A percentile compares a stretch with the other conserved stretches of the same genome.
These are phyloP conservation scores for Encarsia formosa DNA, from an alignment of 2,888 invertebrate genomes.

Conservation along the genomic window DNA sequence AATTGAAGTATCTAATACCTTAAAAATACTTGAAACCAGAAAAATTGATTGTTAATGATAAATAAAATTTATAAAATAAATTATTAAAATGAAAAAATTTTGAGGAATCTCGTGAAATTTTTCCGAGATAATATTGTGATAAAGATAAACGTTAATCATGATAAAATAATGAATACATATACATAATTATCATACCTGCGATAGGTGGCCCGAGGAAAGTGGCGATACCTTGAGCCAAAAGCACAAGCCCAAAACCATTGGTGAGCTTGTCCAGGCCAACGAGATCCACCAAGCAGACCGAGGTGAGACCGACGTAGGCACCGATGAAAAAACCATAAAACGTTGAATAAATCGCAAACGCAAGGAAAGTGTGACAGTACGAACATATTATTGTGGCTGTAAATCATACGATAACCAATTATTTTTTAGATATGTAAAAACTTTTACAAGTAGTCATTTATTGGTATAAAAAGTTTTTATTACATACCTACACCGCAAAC, in stretches of 20 bases:
- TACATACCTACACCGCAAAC: constrained; percentile 80
- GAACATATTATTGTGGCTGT: constrained; percentile 78
- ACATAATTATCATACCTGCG: constrained; percentile 78
- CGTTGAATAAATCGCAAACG: constrained; percentile 72
- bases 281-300: constrained; percentile 90
- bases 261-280: constrained; percentile 89
- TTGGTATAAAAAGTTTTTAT: background rate
- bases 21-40: too few relatives aligned
- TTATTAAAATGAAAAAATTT: too few relatives aligned
- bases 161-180: too few relatives aligned
- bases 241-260: constrained; percentile 89
- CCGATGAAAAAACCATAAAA: constrained; percentile 89
- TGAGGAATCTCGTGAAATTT: too few relatives aligned
- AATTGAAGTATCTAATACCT: too few relatives aligned
- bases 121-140: too few relatives aligned
- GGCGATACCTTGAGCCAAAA: constrained; percentile 91
- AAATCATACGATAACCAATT: constrained; percentile 27
- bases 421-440: background rate
- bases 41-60: too few relatives aligned
- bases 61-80: too few relatives aligned
- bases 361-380: constrained; percentile 67
- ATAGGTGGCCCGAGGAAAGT: constrained; percentile 90
- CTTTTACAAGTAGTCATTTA: background rate
- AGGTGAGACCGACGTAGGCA: constrained; percentile 94
- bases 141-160: too few relatives aligned